A percentile compares a stretch with the other conserved stretches of the same genome.
Conservation (phyloP, 2,113 vertebrate species). For the Leptobrachium ailaonicum region DNA sequence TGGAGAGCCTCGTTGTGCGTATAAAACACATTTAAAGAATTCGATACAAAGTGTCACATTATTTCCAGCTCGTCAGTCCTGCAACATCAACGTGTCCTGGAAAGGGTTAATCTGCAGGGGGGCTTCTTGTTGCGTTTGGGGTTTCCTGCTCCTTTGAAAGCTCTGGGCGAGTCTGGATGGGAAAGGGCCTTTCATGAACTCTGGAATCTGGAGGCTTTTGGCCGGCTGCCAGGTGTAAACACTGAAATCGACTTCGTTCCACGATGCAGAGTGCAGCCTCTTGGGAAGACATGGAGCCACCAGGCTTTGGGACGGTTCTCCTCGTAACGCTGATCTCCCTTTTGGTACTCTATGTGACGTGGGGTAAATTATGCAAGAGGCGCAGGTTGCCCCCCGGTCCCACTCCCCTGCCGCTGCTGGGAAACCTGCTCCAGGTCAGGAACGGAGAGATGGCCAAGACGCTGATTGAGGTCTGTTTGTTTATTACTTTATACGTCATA, state of each 20-base stretch:
- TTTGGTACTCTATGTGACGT: constrained; percentile 12
- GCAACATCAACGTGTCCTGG: no score
- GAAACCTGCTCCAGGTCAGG: constrained; percentile 54
- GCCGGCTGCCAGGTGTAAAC: not conserved
- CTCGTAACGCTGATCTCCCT: constrained; percentile 7
- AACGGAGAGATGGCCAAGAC: constrained; percentile 46
- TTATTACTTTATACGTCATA: no score
- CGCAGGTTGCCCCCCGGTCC: constrained; percentile 43
- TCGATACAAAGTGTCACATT: no score
- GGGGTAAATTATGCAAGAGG: not conserved
- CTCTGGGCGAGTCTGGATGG: no score
- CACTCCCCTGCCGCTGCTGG: constrained; percentile 36
- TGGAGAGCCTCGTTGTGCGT: no score
- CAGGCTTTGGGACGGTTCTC: not conserved
- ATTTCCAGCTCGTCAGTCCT: no score
- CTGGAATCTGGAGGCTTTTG: constrained; percentile 1
- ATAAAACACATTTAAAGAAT: no score
- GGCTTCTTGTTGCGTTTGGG: no score
- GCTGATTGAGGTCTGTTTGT: constrained; percentile 55
- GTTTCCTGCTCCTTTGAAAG: no score
- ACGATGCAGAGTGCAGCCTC: not conserved
- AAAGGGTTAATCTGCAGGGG: no score
- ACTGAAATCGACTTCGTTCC: not conserved
- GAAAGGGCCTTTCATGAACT: no score
- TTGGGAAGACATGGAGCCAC: constrained; percentile 36